Conservation (phyloP, 2,113 vertebrate genomes). For the Actenoides lindsayi region DNA sequence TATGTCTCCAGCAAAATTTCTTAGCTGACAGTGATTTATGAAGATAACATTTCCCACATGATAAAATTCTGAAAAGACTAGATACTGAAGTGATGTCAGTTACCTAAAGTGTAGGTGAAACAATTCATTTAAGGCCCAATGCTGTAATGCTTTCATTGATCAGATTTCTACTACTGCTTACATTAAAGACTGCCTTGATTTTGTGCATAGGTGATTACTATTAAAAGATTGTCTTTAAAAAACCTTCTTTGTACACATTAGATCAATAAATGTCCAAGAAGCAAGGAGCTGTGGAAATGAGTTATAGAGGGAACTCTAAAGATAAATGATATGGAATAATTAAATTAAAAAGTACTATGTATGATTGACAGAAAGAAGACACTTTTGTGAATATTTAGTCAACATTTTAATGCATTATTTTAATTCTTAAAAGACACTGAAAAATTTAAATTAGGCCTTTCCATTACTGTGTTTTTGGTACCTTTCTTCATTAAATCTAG, state of each 20-base stretch:
- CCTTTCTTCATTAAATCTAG: constrained; percentile 11
- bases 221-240: constrained; percentile 44
- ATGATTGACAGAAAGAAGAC: constrained; percentile 1
- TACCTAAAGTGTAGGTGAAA: not conserved
- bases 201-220: constrained; percentile 24
- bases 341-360: constrained; percentile 18
- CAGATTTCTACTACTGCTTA: not conserved
- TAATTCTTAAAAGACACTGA: not conserved
- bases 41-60: not conserved
- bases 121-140: constrained; percentile 35
- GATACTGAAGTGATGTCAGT: constrained; percentile 8
- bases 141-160: constrained; percentile 26
- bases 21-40: constrained; percentile 14
- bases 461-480: not conserved
- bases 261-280: constrained; percentile 62
- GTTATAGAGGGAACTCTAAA: constrained; percentile 30
- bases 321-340: constrained; percentile 52
- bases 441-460: constrained; percentile 19
- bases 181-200: constrained; percentile 31
- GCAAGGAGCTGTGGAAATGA: constrained; percentile 58
- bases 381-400: not conserved
- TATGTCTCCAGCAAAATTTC: not conserved
- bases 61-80: not conserved
- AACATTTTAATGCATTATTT: not conserved
- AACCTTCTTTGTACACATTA: not conserved